phyloP scores from a whole-genome alignment of 2,113 vertebrate species.

The Crotalus horridus region DNA sequence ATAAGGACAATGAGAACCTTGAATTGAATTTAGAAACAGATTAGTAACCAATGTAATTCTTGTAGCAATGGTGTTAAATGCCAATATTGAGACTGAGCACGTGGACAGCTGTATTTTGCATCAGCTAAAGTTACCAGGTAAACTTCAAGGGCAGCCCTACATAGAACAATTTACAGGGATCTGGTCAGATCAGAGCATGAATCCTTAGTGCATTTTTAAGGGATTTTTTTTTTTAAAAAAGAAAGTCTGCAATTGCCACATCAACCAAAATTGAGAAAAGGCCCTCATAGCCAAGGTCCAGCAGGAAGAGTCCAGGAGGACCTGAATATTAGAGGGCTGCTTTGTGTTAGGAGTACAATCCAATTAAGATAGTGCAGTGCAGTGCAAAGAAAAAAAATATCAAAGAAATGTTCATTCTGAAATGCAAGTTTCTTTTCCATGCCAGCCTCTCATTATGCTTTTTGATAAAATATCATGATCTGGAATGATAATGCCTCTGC shows the following conservation, averaged over 20 bases:
- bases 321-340: not conserved
- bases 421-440: not conserved
- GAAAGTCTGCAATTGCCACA: too few species aligned
- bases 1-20: not conserved
- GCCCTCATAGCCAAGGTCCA: too few species aligned
- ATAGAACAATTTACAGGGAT: not conserved
- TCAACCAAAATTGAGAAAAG: too few species aligned
- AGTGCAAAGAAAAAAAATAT: not conserved
- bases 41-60: not conserved
- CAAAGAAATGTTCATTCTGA: not conserved
- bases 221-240: too few species aligned
- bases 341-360: not conserved
- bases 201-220: not conserved
- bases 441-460: not conserved
- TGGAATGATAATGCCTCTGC: not conserved
- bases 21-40: not conserved
- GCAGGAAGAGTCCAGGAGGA: not conserved
- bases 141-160: not conserved
- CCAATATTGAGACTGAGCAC: not conserved
- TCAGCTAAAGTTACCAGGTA: not conserved
- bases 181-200: not conserved
- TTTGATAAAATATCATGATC: not conserved
- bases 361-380: not conserved
- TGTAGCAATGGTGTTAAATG: not conserved
- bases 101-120: not conserved